Evolutionary conservation across 2,113 vertebrate genomes (phyloP), one percentile per base, ranked within the genome.

Genomic region (Cochlearius cochlearius): DNA sequence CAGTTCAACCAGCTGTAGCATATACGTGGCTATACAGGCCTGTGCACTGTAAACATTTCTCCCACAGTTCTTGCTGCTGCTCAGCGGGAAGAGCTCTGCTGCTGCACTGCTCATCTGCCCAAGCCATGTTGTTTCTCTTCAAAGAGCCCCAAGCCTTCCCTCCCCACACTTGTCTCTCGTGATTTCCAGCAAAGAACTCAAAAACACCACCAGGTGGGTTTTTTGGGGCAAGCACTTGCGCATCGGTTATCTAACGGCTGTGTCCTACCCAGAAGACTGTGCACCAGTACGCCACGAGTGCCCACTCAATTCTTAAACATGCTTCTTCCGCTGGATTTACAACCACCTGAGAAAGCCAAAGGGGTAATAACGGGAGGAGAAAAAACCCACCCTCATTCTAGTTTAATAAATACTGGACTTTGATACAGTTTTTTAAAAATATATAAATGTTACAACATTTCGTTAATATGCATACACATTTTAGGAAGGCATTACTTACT

Each of bases 241-340:
- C 21, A 3, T 41, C 0, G 1, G 11, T 55, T 72, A 9, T 36
- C 39, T 55, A 12, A 36, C 0, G 1, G 36, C 22, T 15, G 39
- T 38, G 74, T 56, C 80, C 66, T 73, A 14, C 71, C 19, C 47
- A 7, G n/a, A 23, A n/a, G 26, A 39, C 20, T 10, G 23, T 50
- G 41, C 76, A 52, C 25, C 34, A 8, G 12, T 19, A 9, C 12
- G 34, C 23, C 29, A 23, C 0, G 1, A 49, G 47, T 7, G 11
- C 38, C 52, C 15, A 1, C 47, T 29, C 12, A 5, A 4, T 64
- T 72, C 58, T 55, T 41, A 34, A 66, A 16, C 4, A 2, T 15
- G 15, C 47, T 26, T 29, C 32, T 79, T 26, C 49, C 0, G 1
- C 5, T 55, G 64, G 43, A 29, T 52, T 75, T 69, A 23, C 45